Conservation (phyloP, 1,140 invertebrate species). For the Acromyrmex heyeri region DNA sequence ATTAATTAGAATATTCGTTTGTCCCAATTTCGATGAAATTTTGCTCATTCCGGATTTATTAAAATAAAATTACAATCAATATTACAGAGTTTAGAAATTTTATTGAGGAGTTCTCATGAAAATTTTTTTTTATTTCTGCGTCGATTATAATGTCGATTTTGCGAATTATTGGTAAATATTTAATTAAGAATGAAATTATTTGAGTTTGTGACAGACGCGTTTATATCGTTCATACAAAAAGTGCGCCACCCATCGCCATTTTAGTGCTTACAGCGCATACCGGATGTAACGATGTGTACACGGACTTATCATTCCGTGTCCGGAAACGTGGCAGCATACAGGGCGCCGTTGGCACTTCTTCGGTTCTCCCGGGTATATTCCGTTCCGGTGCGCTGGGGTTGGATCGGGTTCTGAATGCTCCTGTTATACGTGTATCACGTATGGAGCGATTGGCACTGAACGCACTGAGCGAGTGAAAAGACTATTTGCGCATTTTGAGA, state of each 20-base stretch:
- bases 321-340: slow-evolving; percentile 82
- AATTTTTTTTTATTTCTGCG: too few relatives aligned
- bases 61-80: too few relatives aligned
- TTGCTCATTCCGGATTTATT: too few relatives aligned
- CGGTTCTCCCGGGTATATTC: slow-evolving; percentile 18
- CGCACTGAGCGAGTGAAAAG: slow-evolving; percentile 6
- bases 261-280: slow-evolving; percentile 48
- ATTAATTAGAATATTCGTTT: too few relatives aligned
- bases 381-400: not conserved
- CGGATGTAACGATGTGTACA: slow-evolving; percentile 77
- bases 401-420: too few relatives aligned
- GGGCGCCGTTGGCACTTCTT: slow-evolving; percentile 80
- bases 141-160: too few relatives aligned
- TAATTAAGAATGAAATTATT: not conserved
- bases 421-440: not conserved
- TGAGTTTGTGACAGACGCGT: not conserved
- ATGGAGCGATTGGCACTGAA: not conserved
- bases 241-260: slow-evolving; percentile 21
- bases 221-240: not conserved
- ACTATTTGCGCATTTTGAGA: not conserved
- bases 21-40: too few relatives aligned
- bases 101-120: too few relatives aligned
- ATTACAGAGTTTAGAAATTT: too few relatives aligned
- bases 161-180: too few relatives aligned
- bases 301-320: slow-evolving; percentile 38